Evolutionary conservation across 2,797 vertebrate species (phyloP).

Genomic region (Falco novaeseelandiae): DNA sequence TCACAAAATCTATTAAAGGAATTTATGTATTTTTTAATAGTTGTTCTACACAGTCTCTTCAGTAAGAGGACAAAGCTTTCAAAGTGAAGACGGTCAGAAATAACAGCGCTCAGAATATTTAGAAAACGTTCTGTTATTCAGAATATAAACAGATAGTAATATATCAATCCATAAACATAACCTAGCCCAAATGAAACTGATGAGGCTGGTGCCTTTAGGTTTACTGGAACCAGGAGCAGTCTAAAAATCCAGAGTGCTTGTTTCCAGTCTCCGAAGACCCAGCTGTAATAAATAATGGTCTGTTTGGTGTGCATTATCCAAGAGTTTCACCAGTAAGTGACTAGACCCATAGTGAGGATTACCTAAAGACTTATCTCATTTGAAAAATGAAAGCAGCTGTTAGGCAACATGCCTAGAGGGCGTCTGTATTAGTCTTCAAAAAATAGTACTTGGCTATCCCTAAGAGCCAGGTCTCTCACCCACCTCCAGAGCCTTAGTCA

Average conservation of each 20-base stretch:
- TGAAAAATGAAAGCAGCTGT: not conserved
- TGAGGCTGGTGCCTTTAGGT: not conserved
- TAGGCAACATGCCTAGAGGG: not conserved
- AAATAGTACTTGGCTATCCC: not conserved
- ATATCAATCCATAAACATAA: not conserved
- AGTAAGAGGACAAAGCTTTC: not conserved
- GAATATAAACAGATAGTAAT: not conserved
- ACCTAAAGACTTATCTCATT: not conserved
- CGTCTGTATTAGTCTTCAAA: not conserved
- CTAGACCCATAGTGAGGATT: not conserved
- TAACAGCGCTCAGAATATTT: rapidly evolving
- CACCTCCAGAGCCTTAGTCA: not conserved
- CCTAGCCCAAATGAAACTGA: not conserved
- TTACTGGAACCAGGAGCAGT: not conserved
- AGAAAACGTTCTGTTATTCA: not conserved
- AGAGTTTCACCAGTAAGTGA: not conserved
- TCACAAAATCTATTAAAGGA: not conserved
- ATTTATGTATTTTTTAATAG: not conserved
- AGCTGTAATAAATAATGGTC: not conserved
- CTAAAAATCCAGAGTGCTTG: not conserved
- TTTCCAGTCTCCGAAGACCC: not conserved
- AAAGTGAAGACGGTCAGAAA: not conserved
- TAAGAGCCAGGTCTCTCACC: not conserved
- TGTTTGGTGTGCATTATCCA: not conserved
- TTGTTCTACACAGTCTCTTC: not conserved